A percentile compares a stretch with the other conserved stretches of the same genome.
Evolutionary conservation across 2,113 vertebrate species (phyloP).

Genomic region (Python bivittatus): DNA sequence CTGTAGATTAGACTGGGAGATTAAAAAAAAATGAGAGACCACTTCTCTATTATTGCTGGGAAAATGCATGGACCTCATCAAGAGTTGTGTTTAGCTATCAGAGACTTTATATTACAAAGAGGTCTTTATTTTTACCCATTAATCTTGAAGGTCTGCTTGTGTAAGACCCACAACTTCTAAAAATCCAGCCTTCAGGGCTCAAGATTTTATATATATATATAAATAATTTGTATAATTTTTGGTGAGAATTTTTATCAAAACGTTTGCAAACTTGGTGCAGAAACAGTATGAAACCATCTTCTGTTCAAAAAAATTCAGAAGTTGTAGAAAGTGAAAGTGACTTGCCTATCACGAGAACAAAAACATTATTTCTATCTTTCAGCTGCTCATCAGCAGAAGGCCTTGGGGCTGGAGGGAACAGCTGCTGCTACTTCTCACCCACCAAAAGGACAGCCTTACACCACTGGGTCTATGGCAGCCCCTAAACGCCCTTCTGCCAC

Average conservation of each 20-base stretch:
- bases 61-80: not conserved
- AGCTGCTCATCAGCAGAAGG: constrained; percentile 8
- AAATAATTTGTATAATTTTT: not conserved
- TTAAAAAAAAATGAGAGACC: not conserved
- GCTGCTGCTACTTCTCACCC: constrained; percentile 48
- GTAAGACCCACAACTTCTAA: not conserved
- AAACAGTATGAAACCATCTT: not conserved
- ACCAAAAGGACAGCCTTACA: constrained; percentile 29
- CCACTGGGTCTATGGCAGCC: constrained; percentile 22
- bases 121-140: not conserved
- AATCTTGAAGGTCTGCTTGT: not conserved
- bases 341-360: not conserved
- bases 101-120: not conserved
- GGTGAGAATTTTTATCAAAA: no score
- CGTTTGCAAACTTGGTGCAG: not conserved
- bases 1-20: not conserved
- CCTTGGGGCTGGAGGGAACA: constrained; percentile 52
- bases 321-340: not conserved
- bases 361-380: not conserved
- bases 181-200: not conserved
- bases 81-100: not conserved
- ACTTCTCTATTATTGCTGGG: not conserved
- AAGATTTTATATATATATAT: not conserved
- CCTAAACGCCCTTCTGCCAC: constrained; percentile 69
- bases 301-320: not conserved